Evolutionary conservation across 2,113 vertebrate species (phyloP).

Genomic region (Malaclemys terrapin): DNA sequence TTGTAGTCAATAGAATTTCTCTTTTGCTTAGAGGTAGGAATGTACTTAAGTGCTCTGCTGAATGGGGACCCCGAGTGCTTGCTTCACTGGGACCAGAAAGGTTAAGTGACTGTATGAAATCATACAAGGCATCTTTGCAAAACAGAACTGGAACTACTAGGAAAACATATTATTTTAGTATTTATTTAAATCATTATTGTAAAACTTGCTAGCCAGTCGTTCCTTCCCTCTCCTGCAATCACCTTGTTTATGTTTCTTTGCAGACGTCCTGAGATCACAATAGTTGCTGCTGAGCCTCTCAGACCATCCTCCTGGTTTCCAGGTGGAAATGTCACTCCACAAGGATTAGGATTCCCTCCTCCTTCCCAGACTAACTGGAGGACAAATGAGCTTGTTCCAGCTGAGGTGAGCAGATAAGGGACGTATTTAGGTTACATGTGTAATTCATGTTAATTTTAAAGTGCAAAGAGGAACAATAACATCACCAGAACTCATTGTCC

Average conservation of each 20-base stretch:
- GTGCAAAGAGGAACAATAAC: background rate
- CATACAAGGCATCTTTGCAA: background rate
- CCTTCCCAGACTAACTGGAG: slow-evolving; percentile 85
- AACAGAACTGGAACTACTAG: background rate
- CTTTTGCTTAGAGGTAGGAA: slow-evolving; percentile 7
- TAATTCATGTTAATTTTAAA: slow-evolving; percentile 15
- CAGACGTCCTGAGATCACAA: slow-evolving; percentile 93
- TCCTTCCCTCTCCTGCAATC: background rate
- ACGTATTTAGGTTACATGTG: background rate
- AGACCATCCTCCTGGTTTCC: slow-evolving; percentile 86
- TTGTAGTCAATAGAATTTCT: slow-evolving; percentile 20
- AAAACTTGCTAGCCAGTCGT: background rate
- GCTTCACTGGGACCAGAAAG: background rate
- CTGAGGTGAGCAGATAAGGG: slow-evolving; percentile 79
- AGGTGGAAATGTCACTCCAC: slow-evolving; percentile 71
- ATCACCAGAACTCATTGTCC: background rate
- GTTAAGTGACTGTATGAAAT: slow-evolving; percentile 1
- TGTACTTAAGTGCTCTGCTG: slow-evolving; percentile 12
- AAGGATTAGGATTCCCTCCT: slow-evolving; percentile 80
- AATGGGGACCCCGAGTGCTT: background rate
- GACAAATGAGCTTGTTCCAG: slow-evolving; percentile 78
- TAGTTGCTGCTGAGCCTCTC: slow-evolving; percentile 90
- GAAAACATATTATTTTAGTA: background rate
- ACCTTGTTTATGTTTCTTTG: background rate
- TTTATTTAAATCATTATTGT: background rate